Evolutionary conservation across 2,113 vertebrate species (phyloP).

Genomic region (Azemiops feae): DNA sequence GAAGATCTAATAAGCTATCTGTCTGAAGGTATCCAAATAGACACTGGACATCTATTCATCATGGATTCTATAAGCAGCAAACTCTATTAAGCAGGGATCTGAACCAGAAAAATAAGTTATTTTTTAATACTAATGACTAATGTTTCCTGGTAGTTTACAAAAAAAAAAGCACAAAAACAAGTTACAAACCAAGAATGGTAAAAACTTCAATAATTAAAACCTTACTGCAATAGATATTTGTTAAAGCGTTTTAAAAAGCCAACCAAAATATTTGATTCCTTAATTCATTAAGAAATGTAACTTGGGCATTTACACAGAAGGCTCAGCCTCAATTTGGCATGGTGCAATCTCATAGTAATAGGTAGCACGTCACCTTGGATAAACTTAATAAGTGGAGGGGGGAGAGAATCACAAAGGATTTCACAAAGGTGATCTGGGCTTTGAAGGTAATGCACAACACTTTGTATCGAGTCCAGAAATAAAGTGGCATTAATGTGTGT

Average conservation of each 20-base stretch:
- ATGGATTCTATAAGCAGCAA: neutral
- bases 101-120: neutral
- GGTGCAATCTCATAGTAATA: neutral
- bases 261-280: neutral
- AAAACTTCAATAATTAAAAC: neutral
- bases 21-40: neutral
- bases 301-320: neutral
- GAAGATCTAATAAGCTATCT: neutral
- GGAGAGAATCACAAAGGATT: neutral
- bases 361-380: neutral
- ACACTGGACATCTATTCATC: neutral
- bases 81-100: neutral
- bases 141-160: neutral
- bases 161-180: neutral
- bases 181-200: neutral
- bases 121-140: neutral
- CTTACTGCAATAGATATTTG: neutral
- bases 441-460: neutral
- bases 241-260: neutral
- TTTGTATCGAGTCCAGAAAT: neutral
- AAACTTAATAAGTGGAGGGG: neutral
- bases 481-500: neutral
- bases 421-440: neutral
- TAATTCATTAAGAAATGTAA: neutral
- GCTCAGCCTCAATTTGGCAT: neutral